Base-by-base conservation (phyloP, 1,140 invertebrate species). In the Hesperophylax magnus region DNA sequence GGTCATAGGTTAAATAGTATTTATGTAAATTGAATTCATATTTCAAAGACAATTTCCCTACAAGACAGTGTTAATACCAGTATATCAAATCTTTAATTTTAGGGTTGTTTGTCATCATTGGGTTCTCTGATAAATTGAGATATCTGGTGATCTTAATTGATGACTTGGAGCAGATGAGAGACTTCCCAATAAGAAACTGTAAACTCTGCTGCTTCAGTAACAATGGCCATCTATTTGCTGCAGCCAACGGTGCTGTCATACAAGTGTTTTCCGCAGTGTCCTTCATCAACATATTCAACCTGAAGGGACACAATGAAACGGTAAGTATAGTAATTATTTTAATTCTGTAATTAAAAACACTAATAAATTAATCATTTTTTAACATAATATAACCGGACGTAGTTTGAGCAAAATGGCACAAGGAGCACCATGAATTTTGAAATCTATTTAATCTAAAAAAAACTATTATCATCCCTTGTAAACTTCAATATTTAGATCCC, bases 121-220 rank as follows among this genome's bases (percentile, higher is more conserved):
- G 96, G n/a, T 98, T 98, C 86, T 94, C 93, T 3, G 96, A 98
- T 87, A 97, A 97, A 88, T 88, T 98, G 1, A 91, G 95, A 56
- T 94, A 97, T 52, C 94, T 97, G 91, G 95, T 94, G 63, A 93
- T 98, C 52, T 88, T 97, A 47, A 95, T 98, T 83, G 95, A 98
- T 84, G 96, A 98, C 85, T 92, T 98, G n/a, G 90, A 94, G 85
- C 92, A 92, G 11, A 93, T 94, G 84, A 89, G 93, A 78, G 95
- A 97, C 86, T 96, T 97, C 86, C 88, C 93, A 1, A 93, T 96
- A 27, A 91, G 94, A 84, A 93, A 92, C 82, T 96, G 94, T 84
- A 91, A 91, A 82, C 91, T 92, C 81, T 93, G 93, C 77, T 85
- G 88, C 9, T 97, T 97, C 87, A 96, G 95, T 85, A 92, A 93